Evolutionary conservation across 64 coral and sea anemone species (phyloP), one percentile per base, ranked within the genome.

Genomic region (Pocillopora damicornis): DNA sequence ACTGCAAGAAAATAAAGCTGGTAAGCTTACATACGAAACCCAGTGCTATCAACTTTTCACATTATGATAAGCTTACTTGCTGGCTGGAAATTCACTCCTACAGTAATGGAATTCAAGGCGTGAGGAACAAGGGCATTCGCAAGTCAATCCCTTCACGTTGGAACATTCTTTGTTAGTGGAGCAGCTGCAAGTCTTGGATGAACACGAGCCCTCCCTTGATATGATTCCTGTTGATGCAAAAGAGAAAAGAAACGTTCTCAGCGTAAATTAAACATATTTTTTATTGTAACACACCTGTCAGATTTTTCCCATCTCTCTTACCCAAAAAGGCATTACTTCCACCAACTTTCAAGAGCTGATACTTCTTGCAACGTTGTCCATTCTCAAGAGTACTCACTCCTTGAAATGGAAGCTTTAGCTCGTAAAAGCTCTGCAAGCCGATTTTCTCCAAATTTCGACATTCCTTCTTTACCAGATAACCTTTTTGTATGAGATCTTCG

Each of bases 401-500:
- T 71, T 71, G 67, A 25, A n/a, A 10, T 71, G 67, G 67, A 71
- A 71, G 22, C 67, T 71, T 71, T 25, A 71, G n/a, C 67, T 71
- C 9, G 67, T 71, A 71, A 71, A 71, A 71, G 67, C 11, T 71
- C 12, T 71, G 67, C 11, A 23, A 23, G 5, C 9, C n/a, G 67
- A 23, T 71, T 23, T 71, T 71, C 67, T 71, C 67, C 67, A 71
- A 71, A 23, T 71, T 71, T 20, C 67, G 67, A n/a, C 67, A 67
- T 62, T 87, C 7, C 13, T 87, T 61, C 17, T 76, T 60, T 11
- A 61, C 42, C 11, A 87, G 15, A 77, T 75, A 30, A 7, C 86
- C 86, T 61, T 87, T 87, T 30, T 62, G 14, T 76, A 88, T 10
- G 10, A 88, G 72, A 59, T 88, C 86, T 5, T 88, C 58, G 2